Conservation (phyloP, 2,113 vertebrate genomes). For the Phocoena sinus region DNA sequence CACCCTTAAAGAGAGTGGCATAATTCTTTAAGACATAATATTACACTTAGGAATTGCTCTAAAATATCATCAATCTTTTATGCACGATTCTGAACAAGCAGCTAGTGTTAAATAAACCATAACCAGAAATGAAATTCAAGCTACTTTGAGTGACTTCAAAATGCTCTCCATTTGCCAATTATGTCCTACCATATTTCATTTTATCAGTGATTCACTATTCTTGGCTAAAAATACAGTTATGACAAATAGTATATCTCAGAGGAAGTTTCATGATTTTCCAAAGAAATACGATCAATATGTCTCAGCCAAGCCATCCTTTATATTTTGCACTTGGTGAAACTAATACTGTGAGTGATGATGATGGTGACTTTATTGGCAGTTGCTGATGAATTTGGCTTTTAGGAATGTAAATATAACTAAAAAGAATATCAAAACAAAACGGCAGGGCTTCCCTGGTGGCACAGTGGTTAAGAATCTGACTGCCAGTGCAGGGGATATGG, state of each 20-base stretch:
- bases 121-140: slow-evolving; percentile 84
- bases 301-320: slow-evolving; percentile 57
- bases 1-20: slow-evolving; percentile 80
- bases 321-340: slow-evolving; percentile 58
- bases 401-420: slow-evolving; percentile 38
- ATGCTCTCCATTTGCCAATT: slow-evolving; percentile 82
- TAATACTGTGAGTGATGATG: slow-evolving; percentile 60
- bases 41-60: slow-evolving; percentile 80
- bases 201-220: slow-evolving; percentile 81
- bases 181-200: slow-evolving; percentile 78
- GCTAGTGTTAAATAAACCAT: slow-evolving; percentile 84
- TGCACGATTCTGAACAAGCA: slow-evolving; percentile 72
- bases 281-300: slow-evolving; percentile 71
- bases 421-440: neutral
- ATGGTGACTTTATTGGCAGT: slow-evolving; percentile 53
- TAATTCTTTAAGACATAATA: slow-evolving; percentile 85
- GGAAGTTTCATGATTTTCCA: slow-evolving; percentile 72
- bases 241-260: slow-evolving; percentile 68
- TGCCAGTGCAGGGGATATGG: no score
- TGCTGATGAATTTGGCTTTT: slow-evolving; percentile 40
- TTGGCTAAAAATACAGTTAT: slow-evolving; percentile 78
- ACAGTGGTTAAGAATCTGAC: no score
- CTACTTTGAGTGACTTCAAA: slow-evolving; percentile 83
- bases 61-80: slow-evolving; percentile 82
- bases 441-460: no score